Percentiles rank a stretch among this genome's conserved stretches.
Evolutionary conservation across 2,797 vertebrate species (phyloP).

Genomic region (Mormyrops boulengeri): DNA sequence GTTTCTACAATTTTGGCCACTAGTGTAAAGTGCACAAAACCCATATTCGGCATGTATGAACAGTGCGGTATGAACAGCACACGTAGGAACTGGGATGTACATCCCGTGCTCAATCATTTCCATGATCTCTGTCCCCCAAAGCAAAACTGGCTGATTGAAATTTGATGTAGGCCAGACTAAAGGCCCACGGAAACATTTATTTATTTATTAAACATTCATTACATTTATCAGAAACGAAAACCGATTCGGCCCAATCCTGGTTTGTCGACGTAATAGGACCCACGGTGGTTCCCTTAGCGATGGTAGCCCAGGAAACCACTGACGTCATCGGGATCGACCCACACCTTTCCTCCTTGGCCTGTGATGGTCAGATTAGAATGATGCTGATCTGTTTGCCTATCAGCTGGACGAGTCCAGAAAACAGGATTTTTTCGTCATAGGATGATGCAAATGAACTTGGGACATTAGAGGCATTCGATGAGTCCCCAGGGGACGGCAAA

Average conservation of each 20-base stretch:
- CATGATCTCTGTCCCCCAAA: background rate
- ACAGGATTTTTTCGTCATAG: background rate
- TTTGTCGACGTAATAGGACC: background rate
- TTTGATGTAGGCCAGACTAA: background rate
- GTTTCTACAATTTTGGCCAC: background rate
- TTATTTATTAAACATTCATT: background rate
- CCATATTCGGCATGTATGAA: background rate
- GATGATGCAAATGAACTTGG: background rate
- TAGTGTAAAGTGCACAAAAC: background rate
- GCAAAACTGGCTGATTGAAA: background rate
- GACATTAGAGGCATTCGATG: background rate
- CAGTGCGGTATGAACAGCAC: background rate
- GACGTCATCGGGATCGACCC: conserved; percentile 1
- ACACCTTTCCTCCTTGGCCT: conserved; percentile 32
- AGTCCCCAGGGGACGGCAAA: background rate
- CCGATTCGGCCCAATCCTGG: background rate
- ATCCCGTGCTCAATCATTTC: background rate
- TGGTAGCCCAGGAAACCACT: background rate
- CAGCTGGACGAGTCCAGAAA: background rate
- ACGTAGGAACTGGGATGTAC: background rate
- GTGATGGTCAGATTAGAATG: conserved; percentile 21
- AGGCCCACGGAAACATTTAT: background rate
- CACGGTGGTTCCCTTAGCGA: background rate
- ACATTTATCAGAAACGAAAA: background rate
- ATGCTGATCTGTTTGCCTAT: conserved; percentile 9